Conservation (phyloP, 2,113 vertebrate species). For the Apodemus sylvaticus region DNA sequence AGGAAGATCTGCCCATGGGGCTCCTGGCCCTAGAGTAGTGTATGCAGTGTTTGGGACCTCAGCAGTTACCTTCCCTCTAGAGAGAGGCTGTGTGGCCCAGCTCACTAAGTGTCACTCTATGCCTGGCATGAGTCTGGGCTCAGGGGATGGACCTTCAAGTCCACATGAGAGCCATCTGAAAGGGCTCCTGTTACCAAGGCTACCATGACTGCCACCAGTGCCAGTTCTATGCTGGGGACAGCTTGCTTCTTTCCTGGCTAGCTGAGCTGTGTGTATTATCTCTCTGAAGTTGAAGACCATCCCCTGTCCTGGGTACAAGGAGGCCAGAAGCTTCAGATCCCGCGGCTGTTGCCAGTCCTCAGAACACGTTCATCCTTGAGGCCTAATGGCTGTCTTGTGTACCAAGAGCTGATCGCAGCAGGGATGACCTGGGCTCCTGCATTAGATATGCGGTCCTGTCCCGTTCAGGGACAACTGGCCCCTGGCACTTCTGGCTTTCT, state of each 20-base stretch:
- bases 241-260: not conserved
- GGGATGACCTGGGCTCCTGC: not conserved
- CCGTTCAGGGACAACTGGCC: not conserved
- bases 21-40: no score
- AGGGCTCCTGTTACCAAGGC: no score
- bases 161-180: not conserved
- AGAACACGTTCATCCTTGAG: no score
- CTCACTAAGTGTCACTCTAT: not conserved
- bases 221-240: not conserved
- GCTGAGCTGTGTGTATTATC: not conserved
- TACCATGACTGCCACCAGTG: accelerated
- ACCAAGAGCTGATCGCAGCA: not conserved
- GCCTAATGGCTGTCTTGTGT: accelerated
- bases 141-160: not conserved
- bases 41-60: not conserved
- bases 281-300: not conserved
- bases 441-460: not conserved
- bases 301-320: not conserved
- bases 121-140: not conserved
- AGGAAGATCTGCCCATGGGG: not conserved
- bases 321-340: no score
- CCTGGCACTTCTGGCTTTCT: not conserved
- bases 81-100: not conserved
- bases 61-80: not conserved
- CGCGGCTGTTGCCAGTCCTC: accelerated